These are phyloP conservation scores for Phodopus roborovskii DNA, from an alignment of 2,113 vertebrate species.

Conservation along the genomic window DNA sequence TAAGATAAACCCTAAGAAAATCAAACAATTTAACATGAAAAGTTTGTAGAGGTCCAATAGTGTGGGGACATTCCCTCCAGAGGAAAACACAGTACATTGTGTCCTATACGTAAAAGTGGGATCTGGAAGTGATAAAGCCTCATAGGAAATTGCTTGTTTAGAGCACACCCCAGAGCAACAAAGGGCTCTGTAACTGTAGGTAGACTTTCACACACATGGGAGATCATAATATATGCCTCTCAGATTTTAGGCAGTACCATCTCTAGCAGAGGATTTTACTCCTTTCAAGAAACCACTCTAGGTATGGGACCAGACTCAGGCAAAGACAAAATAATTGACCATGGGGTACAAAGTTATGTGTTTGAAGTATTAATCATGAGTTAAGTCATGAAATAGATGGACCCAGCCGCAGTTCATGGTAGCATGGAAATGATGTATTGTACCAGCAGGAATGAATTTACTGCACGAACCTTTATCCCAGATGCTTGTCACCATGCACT, in stretches of 20 bases:
- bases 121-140: constrained; percentile 41
- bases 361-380: neutral
- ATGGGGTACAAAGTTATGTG: neutral
- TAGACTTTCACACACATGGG: neutral
- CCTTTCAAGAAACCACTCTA: neutral
- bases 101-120: neutral
- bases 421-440: neutral
- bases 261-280: constrained; percentile 16
- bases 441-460: neutral
- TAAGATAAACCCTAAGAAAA: neutral
- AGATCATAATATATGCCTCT: neutral
- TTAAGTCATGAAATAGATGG: neutral
- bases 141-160: neutral
- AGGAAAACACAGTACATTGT: neutral
- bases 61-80: neutral
- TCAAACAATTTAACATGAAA: neutral
- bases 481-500: neutral
- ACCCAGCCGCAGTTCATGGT: neutral
- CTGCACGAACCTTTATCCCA: neutral
- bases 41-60: neutral
- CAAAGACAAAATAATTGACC: constrained; percentile 10
- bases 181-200: neutral
- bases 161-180: neutral
- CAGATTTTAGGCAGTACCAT: neutral
- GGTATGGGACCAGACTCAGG: neutral